Base-by-base conservation (phyloP, 1,140 invertebrate species). In the Pygmarrhopalites habei region DNA sequence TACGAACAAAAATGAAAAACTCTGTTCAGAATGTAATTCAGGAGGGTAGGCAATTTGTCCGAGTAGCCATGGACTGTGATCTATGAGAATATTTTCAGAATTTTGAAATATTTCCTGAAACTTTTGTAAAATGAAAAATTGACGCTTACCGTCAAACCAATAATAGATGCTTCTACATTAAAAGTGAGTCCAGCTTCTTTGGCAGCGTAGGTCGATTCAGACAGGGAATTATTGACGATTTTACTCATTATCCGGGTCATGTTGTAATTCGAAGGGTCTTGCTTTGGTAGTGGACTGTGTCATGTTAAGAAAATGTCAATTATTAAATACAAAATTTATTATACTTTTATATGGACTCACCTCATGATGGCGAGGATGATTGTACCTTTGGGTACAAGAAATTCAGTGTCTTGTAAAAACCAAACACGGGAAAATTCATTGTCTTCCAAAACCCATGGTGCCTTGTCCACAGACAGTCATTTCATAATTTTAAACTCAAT, bases 331-430 rank as follows among this genome's bases (percentile, higher is more conserved):
- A 15, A n/a, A 25, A 47, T 60, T 4, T 56, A 43, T 72, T 17
- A 71, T 65, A 7, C 2, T 23, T 21, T 52, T 52, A 30, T 15
- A 41, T 52, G 30, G 14, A 35, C 41, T 77, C 76, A 88, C 87
- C 86, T 89, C 28, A 84, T 81, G 69, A 94, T 84, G 71, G 92
- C 85, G 69, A 93, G 83, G 51, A 82, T 85, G 63, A 91, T 77
- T 73, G 85, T 86, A 1, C 87, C 85, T 79, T 95, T 97, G 0
- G 95, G 95, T 53, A 96, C 78, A 7, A 85, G 77, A 77, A 89
- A 98, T 76, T 92, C 88, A 71, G 89, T 85, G 77, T 98, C 95
- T 76, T 94, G 90, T 74, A 95, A 95, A 76, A 86, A 95, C 95
- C 94, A 98, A 1, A 93, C 77, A 66, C 91, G 79, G 64, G 86